Evolutionary conservation across 92 coral and sea anemone species (phyloP).

Genomic region (Porites divaricata): DNA sequence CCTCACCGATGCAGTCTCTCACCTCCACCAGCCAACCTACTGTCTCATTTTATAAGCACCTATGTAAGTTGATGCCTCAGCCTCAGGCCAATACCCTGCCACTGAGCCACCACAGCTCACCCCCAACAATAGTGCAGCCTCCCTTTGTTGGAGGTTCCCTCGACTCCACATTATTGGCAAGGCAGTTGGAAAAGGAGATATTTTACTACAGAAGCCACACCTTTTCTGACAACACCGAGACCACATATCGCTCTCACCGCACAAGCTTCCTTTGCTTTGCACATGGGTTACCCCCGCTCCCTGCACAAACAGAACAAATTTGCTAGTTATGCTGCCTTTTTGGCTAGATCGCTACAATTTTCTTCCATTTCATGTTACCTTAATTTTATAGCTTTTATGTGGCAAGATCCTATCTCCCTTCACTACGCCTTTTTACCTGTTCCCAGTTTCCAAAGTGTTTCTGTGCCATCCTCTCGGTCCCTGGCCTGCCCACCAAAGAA

Average conservation of each 20-base stretch:
- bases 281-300: conserved; percentile 29
- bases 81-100: too few species aligned
- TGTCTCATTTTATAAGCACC: background rate
- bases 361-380: conserved; percentile 18
- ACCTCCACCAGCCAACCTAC: conserved; percentile 1
- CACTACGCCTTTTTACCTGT: background rate
- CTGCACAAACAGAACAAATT: conserved; percentile 30
- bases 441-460: background rate
- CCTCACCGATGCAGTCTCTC: conserved; percentile 13
- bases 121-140: background rate
- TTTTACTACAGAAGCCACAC: conserved; percentile 5
- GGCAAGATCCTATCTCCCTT: background rate
- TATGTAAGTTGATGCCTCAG: background rate
- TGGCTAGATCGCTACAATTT: conserved; percentile 14
- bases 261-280: conserved; percentile 18
- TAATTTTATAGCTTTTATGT: conserved; percentile 36
- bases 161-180: background rate
- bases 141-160: conserved; percentile 6
- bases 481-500: background rate
- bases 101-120: background rate
- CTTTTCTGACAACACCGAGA: conserved; percentile 13
- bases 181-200: conserved; percentile 9
- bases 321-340: conserved; percentile 35
- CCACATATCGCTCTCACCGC: conserved; percentile 16
- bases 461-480: background rate